phyloP scores from a whole-genome alignment of 1,140 invertebrate genomes.

The Acyrthosiphon pisum region DNA sequence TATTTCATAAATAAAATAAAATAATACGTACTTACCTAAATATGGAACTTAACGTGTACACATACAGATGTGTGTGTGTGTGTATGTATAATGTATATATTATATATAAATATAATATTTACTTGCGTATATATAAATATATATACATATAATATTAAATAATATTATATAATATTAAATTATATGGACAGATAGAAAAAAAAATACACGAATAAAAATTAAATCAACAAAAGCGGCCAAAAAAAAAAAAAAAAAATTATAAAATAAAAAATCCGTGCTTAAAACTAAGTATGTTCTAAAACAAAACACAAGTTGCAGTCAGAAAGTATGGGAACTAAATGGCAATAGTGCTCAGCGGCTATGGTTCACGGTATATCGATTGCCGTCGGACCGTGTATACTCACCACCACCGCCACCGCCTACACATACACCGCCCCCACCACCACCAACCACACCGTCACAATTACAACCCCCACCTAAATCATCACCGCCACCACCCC shows the following conservation, averaged over 20 bases:
- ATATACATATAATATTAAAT: background rate
- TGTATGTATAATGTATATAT: background rate
- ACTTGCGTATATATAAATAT: background rate
- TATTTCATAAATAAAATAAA: constrained; percentile 1
- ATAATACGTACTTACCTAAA: constrained; percentile 19
- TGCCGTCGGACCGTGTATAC: background rate
- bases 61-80: background rate
- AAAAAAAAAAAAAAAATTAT: constrained; percentile 30
- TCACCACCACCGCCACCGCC: background rate
- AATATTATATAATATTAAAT: no score
- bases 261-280: constrained; percentile 56
- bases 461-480: background rate
- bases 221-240: constrained; percentile 43
- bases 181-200: background rate
- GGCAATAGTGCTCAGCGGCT: constrained; percentile 40
- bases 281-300: constrained; percentile 57
- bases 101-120: background rate
- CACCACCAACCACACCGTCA: background rate
- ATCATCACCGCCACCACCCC: background rate
- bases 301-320: constrained; percentile 56
- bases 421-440: background rate
- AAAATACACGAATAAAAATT: constrained; percentile 25
- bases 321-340: constrained; percentile 57
- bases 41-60: constrained; percentile 12
- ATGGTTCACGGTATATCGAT: constrained; percentile 45